Evolutionary conservation across 2,888 invertebrate genomes (phyloP).

Genomic region (Phaedon cochleariae): DNA sequence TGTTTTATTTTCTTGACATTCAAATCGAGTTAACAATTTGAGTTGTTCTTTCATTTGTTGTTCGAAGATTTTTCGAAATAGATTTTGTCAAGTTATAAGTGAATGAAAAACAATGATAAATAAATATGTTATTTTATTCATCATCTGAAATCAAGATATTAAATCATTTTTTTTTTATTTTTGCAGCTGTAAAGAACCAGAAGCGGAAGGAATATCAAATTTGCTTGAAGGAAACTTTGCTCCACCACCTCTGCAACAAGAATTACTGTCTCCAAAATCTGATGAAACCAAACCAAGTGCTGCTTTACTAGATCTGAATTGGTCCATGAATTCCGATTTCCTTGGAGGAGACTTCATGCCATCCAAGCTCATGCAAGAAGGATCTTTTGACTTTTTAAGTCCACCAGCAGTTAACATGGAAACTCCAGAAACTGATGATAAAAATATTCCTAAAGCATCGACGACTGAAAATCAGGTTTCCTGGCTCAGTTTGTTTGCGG

Average conservation of each 20-base stretch:
- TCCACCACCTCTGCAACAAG: conserved; percentile 21
- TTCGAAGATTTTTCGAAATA: too few species aligned
- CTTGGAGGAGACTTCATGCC: conserved; percentile 58
- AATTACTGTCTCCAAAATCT: conserved; percentile 21
- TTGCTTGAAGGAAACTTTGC: conserved; percentile 58
- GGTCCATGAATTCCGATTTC: conserved; percentile 50
- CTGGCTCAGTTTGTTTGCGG: conserved; percentile 93
- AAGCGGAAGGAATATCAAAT: conserved; percentile 43
- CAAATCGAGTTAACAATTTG: too few species aligned
- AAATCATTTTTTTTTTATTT: too few species aligned
- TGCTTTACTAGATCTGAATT: conserved; percentile 54
- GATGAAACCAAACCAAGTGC: conserved; percentile 48
- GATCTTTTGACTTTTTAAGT: conserved; percentile 50
- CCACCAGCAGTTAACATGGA: conserved; percentile 46
- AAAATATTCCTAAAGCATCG: conserved; percentile 27
- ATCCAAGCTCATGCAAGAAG: conserved; percentile 57
- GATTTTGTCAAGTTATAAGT: too few species aligned
- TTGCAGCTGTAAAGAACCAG: conserved; percentile 21
- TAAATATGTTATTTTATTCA: too few species aligned
- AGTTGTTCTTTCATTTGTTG: too few species aligned
- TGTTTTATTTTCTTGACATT: too few species aligned
- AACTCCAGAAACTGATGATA: conserved; percentile 43
- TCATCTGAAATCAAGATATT: too few species aligned
- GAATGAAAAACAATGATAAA: too few species aligned
- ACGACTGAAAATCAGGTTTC: conserved; percentile 55